Percentiles rank a stretch among this genome's conserved stretches.
phyloP scores from a whole-genome alignment of 2,888 invertebrate species.

The Aethes cnicana region DNA sequence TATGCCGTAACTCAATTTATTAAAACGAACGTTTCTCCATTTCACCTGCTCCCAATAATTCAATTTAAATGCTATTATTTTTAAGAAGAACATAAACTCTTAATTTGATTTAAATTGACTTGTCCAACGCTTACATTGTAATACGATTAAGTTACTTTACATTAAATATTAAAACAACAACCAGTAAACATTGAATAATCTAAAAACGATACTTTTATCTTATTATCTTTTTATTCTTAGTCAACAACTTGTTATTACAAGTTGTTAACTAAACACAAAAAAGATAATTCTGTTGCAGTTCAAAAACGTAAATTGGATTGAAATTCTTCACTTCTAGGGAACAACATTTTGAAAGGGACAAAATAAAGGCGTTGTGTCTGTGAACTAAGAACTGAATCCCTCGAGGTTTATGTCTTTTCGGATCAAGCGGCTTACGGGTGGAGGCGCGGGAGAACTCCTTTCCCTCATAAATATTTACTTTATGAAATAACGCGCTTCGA shows the following conservation, averaged over 20 bases:
- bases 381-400: conserved; percentile 78
- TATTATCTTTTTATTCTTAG: too few relatives aligned
- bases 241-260: neutral
- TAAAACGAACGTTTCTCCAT: conserved; percentile 41
- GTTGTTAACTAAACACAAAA: neutral
- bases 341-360: conserved; percentile 49
- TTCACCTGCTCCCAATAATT: conserved; percentile 35
- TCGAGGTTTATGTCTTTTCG: conserved; percentile 78
- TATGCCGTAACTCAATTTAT: conserved; percentile 55
- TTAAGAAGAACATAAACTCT: neutral
- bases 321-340: conserved; percentile 36
- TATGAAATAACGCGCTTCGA: conserved; percentile 75
- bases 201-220: too few relatives aligned
- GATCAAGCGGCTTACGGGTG: conserved; percentile 75
- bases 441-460: conserved; percentile 71
- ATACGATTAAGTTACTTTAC: neutral
- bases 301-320: neutral
- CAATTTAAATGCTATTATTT: conserved; percentile 8
- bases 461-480: conserved; percentile 81
- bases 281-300: neutral
- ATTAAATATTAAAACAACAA: too few relatives aligned
- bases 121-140: conserved; percentile 7
- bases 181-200: neutral
- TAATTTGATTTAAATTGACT: conserved; percentile 8
- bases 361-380: conserved; percentile 68